phyloP scores from a whole-genome alignment of 2,888 invertebrate species.

The Chrysolina americana region DNA sequence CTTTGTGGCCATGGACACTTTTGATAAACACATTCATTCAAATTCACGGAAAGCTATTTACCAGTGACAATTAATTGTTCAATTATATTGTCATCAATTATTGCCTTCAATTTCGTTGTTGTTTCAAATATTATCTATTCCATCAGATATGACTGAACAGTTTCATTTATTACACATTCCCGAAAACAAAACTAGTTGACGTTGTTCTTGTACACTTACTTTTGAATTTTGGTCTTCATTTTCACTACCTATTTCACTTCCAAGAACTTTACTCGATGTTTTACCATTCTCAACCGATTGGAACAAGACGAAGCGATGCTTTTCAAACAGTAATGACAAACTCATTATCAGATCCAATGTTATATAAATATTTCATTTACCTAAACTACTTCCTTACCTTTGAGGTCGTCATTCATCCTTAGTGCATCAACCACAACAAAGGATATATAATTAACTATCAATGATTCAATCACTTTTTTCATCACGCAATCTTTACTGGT shows the following conservation, averaged over 20 bases:
- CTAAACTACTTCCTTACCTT: slow-evolving; percentile 4
- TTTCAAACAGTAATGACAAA: not conserved
- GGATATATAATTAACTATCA: slow-evolving; percentile 23
- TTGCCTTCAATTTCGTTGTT: too few species aligned
- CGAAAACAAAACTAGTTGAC: too few species aligned
- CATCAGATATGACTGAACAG: too few species aligned
- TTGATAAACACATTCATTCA: too few species aligned
- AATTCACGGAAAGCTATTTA: too few species aligned
- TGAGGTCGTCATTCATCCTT: slow-evolving; percentile 26
- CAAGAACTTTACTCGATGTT: not conserved
- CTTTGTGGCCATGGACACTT: too few species aligned
- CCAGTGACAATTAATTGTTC: too few species aligned
- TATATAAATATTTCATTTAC: not conserved
- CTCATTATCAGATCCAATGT: not conserved
- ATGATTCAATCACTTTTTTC: slow-evolving; percentile 2
- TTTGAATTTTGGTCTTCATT: slow-evolving; percentile 26
- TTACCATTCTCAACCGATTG: too few species aligned
- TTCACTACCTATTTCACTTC: not conserved
- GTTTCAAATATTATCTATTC: too few species aligned
- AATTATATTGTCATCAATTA: too few species aligned
- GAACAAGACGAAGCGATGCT: not conserved
- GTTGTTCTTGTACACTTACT: slow-evolving; percentile 30
- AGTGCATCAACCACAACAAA: slow-evolving; percentile 25
- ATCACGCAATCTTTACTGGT: not conserved
- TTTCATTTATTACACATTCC: too few species aligned